Conservation (phyloP, 2,888 invertebrate genomes). For the Cheilosia vulpina region DNA sequence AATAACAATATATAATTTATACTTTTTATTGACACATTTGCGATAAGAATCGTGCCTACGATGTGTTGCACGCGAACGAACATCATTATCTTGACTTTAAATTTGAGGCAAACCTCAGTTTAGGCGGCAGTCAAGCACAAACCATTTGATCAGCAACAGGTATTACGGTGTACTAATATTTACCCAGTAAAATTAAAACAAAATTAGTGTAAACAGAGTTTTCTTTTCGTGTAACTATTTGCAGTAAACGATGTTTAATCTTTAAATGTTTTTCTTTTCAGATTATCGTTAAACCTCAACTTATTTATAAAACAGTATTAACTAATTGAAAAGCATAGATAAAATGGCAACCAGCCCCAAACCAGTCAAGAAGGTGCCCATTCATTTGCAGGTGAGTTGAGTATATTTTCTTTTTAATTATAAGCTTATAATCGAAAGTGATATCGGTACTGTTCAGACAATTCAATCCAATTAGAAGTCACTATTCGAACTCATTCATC, state of each 20-base stretch:
- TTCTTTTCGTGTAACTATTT: neutral
- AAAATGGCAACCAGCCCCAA: slow-evolving; percentile 85
- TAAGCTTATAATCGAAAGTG: neutral
- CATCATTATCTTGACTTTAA: slow-evolving; percentile 24
- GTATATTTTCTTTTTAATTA: neutral
- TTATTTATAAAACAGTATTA: slow-evolving; percentile 19
- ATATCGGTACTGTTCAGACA: neutral
- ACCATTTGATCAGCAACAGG: slow-evolving; percentile 26
- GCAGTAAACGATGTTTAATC: neutral
- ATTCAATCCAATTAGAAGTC: no score
- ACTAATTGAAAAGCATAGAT: slow-evolving; percentile 31
- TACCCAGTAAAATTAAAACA: neutral
- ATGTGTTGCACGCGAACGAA: slow-evolving; percentile 4
- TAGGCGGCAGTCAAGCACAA: slow-evolving; percentile 21
- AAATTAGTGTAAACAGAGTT: neutral
- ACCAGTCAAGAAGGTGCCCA: slow-evolving; percentile 97
- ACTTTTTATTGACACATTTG: slow-evolving; percentile 14
- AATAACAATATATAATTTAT: neutral
- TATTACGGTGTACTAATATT: neutral
- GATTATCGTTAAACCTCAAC: slow-evolving; percentile 6
- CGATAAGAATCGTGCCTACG: slow-evolving; percentile 28
- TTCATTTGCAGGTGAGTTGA: slow-evolving; percentile 92
- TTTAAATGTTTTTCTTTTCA: slow-evolving; percentile 3
- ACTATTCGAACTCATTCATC: no score
- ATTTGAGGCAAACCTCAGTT: slow-evolving; percentile 2